Percentiles rank a stretch among this genome's conserved stretches.
Conservation (phyloP, 2,888 invertebrate species). For the Allygus modestus region DNA sequence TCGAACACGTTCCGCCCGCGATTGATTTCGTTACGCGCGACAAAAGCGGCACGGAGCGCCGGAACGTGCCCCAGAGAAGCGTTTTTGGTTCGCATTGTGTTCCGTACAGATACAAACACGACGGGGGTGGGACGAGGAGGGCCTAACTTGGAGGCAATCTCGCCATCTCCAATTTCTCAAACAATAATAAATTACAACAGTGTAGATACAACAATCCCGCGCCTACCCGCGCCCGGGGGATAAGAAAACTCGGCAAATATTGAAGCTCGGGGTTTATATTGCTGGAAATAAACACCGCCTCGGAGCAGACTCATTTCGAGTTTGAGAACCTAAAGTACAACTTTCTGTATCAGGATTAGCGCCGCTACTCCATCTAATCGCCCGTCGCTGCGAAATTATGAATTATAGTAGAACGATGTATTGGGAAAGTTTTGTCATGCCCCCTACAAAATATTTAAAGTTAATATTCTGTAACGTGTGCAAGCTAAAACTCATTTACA, state of each 20-base stretch:
- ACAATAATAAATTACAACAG: constrained; percentile 64
- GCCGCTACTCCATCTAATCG: constrained; percentile 1
- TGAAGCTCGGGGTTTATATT: constrained; percentile 65
- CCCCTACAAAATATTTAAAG: too few relatives aligned
- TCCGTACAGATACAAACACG: constrained; percentile 6
- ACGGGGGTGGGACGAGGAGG: background rate
- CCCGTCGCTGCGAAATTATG: constrained; percentile 4
- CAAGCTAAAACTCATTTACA: too few relatives aligned
- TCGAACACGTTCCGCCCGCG: constrained; percentile 46
- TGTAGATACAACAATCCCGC: constrained; percentile 62
- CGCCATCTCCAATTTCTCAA: constrained; percentile 62
- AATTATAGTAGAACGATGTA: background rate
- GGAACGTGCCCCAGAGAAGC: background rate
- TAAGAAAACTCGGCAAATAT: constrained; percentile 66
- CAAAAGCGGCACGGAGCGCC: constrained; percentile 41
- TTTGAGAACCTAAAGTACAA: constrained; percentile 54
- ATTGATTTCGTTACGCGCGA: constrained; percentile 41
- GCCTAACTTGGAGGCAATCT: constrained; percentile 56
- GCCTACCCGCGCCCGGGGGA: constrained; percentile 57
- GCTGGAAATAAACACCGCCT: constrained; percentile 59
- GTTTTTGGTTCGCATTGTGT: constrained; percentile 38
- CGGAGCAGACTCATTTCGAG: constrained; percentile 58
- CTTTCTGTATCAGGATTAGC: constrained; percentile 59
- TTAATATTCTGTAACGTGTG: too few relatives aligned
- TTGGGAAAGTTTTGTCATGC: background rate